Conservation (phyloP, 2,113 vertebrate species). For the Sialia sialis region DNA sequence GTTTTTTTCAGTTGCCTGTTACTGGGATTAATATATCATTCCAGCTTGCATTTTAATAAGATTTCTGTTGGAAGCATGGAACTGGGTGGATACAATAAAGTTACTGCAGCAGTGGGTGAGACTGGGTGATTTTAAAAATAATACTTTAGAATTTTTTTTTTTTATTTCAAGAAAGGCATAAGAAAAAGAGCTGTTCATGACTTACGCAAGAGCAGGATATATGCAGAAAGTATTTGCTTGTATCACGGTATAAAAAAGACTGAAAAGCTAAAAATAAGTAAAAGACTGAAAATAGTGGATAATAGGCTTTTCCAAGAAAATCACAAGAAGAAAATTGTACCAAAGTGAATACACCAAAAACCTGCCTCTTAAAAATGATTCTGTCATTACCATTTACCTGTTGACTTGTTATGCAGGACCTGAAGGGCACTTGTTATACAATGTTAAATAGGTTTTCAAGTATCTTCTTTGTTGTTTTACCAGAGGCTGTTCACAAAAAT, state of each 20-base stretch:
- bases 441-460: slow-evolving; percentile 12
- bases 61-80: not conserved
- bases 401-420: slow-evolving; percentile 44
- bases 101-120: not conserved
- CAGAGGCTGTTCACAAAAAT: slow-evolving; percentile 39
- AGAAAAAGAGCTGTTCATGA: not conserved
- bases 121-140: not conserved
- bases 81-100: not conserved
- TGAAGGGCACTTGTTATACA: slow-evolving; percentile 1
- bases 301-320: slow-evolving; percentile 38
- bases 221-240: not conserved
- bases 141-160: not conserved
- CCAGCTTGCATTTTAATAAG: not conserved
- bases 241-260: not conserved
- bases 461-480: not conserved
- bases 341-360: slow-evolving; percentile 69
- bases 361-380: slow-evolving; percentile 71
- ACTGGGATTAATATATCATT: not conserved
- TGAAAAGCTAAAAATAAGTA: not conserved
- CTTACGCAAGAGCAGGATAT: not conserved
- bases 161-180: not conserved
- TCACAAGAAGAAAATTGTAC: slow-evolving; percentile 45
- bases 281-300: not conserved
- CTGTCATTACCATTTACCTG: slow-evolving; percentile 64
- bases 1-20: not conserved